These are phyloP conservation scores for Gallinago undulata DNA, from an alignment of 2,113 vertebrate genomes.

Conservation along the genomic window DNA sequence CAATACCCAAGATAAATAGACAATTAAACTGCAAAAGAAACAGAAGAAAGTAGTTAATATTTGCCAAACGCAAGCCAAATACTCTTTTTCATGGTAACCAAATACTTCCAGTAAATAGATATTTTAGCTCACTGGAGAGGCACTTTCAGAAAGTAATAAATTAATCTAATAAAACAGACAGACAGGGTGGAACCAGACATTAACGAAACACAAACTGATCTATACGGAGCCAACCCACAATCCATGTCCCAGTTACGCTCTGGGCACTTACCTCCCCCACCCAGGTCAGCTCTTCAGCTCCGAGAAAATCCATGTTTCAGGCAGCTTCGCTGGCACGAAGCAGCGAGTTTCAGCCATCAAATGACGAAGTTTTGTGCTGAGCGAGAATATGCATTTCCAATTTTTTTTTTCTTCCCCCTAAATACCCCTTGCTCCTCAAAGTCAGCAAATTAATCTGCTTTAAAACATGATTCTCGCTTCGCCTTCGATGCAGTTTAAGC, in stretches of 20 bases:
- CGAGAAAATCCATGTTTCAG: background rate
- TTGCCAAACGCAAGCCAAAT: slow-evolving; percentile 37
- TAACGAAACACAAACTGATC: slow-evolving; percentile 52
- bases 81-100: slow-evolving; percentile 49
- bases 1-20: slow-evolving; percentile 57
- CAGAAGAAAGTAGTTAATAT: slow-evolving; percentile 53
- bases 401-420: too few species aligned
- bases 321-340: background rate
- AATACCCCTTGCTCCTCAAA: background rate
- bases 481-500: background rate
- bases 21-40: slow-evolving; percentile 44
- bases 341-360: background rate
- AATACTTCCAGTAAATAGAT: slow-evolving; percentile 64
- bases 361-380: background rate
- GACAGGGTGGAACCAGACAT: slow-evolving; percentile 66
- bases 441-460: background rate
- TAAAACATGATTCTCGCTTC: background rate
- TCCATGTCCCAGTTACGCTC: slow-evolving; percentile 10
- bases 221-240: slow-evolving; percentile 44
- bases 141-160: slow-evolving; percentile 64
- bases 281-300: background rate
- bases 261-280: background rate
- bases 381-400: background rate
- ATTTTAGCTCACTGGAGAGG: slow-evolving; percentile 48
- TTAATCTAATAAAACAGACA: slow-evolving; percentile 66